Evolutionary conservation across 2,888 invertebrate genomes (phyloP).

Genomic region (Cephus pygmeus): DNA sequence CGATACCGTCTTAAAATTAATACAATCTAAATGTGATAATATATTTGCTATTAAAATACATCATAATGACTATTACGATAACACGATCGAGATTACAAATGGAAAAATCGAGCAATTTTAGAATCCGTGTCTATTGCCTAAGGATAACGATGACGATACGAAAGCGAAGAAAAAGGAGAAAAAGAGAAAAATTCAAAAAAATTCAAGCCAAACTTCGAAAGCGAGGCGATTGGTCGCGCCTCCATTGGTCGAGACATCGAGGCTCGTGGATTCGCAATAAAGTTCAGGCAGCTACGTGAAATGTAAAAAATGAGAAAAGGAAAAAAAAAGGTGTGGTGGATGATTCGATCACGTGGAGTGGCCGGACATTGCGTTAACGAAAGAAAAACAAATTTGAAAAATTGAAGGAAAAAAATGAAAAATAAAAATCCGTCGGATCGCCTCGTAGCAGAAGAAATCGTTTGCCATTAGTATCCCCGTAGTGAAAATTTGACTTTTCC

Average conservation of each 20-base stretch:
- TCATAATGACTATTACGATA: constrained; percentile 40
- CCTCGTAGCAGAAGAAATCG: neutral
- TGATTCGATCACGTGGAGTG: no score
- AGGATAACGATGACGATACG: neutral
- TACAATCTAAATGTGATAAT: constrained; percentile 67
- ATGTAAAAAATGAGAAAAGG: no score
- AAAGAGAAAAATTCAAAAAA: neutral
- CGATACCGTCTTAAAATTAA: constrained; percentile 57
- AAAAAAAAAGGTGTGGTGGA: no score
- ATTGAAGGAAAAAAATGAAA: no score
- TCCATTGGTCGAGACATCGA: no score
- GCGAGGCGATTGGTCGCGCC: constrained; percentile 17
- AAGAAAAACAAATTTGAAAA: no score
- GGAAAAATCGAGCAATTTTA: constrained; percentile 30
- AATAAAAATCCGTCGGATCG: constrained; percentile 5
- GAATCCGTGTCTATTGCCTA: constrained; percentile 26
- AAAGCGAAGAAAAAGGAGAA: no score
- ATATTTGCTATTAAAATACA: constrained; percentile 63
- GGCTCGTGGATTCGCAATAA: no score
- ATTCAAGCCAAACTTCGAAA: constrained; percentile 6
- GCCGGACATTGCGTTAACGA: no score
- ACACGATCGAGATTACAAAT: constrained; percentile 17
- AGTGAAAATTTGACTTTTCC: constrained; percentile 2
- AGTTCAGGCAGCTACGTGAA: no score
- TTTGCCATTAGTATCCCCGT: neutral